Evolutionary conservation across 2,113 vertebrate species (phyloP).

Genomic region (Marmota flaviventris): DNA sequence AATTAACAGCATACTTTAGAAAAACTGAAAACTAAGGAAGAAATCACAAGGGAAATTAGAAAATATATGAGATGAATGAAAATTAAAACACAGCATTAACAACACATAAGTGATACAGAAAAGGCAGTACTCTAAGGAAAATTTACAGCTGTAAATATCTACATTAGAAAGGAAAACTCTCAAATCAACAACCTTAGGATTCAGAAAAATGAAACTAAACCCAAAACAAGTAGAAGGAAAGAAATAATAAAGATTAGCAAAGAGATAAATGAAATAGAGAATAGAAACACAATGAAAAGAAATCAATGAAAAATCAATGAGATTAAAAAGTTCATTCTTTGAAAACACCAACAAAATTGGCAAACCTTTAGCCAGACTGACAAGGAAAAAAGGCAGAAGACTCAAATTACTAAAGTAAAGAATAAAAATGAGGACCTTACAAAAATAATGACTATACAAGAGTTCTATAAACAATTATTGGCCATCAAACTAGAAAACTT

Average conservation of each 20-base stretch:
- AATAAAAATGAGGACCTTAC: no score
- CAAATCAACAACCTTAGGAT: neutral
- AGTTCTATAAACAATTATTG: no score
- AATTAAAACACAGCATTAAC: neutral
- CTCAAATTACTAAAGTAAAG: no score
- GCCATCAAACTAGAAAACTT: no score
- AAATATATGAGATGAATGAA: neutral
- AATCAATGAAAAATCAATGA: no score
- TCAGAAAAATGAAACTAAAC: neutral
- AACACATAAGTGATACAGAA: neutral
- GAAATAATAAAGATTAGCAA: neutral
- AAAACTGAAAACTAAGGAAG: neutral
- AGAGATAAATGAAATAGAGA: no score
- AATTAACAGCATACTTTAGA: neutral
- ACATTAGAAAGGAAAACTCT: neutral
- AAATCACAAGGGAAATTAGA: neutral
- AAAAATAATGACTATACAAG: no score
- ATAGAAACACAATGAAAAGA: no score
- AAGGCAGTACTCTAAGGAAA: neutral
- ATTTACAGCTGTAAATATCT: neutral
- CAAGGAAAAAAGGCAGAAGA: no score
- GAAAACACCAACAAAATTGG: no score
- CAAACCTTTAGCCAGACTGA: no score
- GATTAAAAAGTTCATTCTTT: no score
- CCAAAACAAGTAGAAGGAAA: neutral